These are phyloP conservation scores for Eupleurogrammus muticus DNA, from an alignment of 2,797 vertebrate genomes.

Conservation along the genomic window DNA sequence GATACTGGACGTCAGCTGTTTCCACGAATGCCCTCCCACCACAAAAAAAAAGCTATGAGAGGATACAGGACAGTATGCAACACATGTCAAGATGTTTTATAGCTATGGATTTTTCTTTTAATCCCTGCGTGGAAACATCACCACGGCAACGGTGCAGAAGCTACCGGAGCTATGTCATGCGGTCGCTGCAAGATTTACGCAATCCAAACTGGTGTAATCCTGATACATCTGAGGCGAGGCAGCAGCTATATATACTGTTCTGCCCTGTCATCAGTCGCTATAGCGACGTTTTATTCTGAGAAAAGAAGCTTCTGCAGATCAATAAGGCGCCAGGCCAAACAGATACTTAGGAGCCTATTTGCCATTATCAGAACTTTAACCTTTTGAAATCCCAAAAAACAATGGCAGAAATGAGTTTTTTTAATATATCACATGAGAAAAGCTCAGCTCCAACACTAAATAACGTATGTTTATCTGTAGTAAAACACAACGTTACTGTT, in stretches of 20 bases:
- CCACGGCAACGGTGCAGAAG: not conserved
- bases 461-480: too few relatives aligned
- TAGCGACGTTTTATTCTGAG: not conserved
- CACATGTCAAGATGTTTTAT: not conserved
- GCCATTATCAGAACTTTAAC: not conserved
- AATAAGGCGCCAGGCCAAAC: too few relatives aligned
- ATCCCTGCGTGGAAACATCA: not conserved
- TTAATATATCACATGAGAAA: too few relatives aligned
- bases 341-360: not conserved
- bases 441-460: too few relatives aligned
- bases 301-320: not conserved
- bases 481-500: too few relatives aligned
- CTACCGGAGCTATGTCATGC: not conserved
- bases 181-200: not conserved
- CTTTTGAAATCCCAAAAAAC: too few relatives aligned
- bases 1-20: constrained; percentile 14
- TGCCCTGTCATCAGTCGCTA: not conserved
- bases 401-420: too few relatives aligned
- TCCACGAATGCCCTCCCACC: constrained; percentile 8
- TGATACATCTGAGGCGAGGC: too few relatives aligned
- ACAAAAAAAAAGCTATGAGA: not conserved
- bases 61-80: not conserved
- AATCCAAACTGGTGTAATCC: not conserved
- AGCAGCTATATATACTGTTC: too few relatives aligned
- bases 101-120: not conserved